These are phyloP conservation scores for Lithophane semibrunnea DNA, from an alignment of 2,888 invertebrate species.

Conservation along the genomic window DNA sequence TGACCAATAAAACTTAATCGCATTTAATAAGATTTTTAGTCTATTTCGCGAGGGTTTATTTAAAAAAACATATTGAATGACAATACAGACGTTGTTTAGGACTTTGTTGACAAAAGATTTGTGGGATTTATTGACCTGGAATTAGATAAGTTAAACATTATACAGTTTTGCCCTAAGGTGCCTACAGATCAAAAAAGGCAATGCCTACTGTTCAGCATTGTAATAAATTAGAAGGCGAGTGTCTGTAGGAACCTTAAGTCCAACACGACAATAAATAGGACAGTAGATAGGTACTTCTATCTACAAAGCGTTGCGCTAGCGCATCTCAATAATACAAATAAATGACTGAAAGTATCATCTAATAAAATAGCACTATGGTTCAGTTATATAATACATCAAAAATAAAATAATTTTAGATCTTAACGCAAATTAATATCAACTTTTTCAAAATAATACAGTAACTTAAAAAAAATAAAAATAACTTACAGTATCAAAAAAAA, in stretches of 20 bases:
- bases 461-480: not conserved
- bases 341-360: slow-evolving; percentile 8
- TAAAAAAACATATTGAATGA: not conserved
- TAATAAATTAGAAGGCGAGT: not conserved
- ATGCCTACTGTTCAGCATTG: not conserved
- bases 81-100: not conserved
- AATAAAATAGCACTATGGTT: slow-evolving; percentile 20
- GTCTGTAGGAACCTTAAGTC: slow-evolving; percentile 26
- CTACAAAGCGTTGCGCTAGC: slow-evolving; percentile 48
- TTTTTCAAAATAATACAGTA: not conserved
- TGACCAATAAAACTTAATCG: not conserved
- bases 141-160: not conserved
- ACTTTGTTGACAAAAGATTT: not conserved
- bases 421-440: slow-evolving; percentile 20
- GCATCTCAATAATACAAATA: slow-evolving; percentile 12
- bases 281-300: slow-evolving; percentile 28
- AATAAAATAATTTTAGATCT: not conserved
- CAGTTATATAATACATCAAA: not conserved
- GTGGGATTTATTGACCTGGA: not conserved
- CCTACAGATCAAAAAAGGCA: not conserved
- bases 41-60: not conserved
- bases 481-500: not conserved
- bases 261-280: slow-evolving; percentile 23
- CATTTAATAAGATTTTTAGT: not conserved
- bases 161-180: slow-evolving; percentile 6